These are phyloP conservation scores for Xerus inauris DNA, from an alignment of 2,113 vertebrate genomes.

Conservation along the genomic window DNA sequence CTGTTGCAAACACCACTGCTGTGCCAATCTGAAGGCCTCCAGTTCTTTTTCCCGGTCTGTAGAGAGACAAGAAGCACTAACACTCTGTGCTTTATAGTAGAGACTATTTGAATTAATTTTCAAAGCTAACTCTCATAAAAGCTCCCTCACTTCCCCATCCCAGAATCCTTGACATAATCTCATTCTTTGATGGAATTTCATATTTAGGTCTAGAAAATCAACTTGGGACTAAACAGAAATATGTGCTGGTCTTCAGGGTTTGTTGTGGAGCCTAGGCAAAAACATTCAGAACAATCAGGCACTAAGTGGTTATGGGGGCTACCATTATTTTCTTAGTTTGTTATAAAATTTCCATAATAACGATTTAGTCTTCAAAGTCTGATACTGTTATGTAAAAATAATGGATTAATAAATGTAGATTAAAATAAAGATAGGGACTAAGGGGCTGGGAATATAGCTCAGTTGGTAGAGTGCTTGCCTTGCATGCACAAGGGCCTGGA, in stretches of 20 bases:
- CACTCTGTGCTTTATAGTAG: neutral
- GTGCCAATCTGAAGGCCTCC: conserved; percentile 60
- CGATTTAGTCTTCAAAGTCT: neutral
- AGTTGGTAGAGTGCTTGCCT: too few species aligned
- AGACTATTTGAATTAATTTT: conserved; percentile 20
- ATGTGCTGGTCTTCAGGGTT: neutral
- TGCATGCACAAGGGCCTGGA: too few species aligned
- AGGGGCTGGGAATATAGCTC: too few species aligned
- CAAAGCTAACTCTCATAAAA: neutral
- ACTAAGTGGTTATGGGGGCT: neutral
- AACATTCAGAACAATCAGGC: neutral
- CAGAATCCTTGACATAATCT: neutral
- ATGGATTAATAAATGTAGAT: neutral
- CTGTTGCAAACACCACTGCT: conserved; percentile 60
- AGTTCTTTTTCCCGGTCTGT: conserved; percentile 77
- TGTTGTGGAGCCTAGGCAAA: neutral
- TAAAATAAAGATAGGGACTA: neutral
- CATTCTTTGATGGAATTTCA: neutral
- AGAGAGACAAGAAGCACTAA: conserved; percentile 17
- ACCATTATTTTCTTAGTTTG: neutral
- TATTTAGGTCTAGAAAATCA: conserved; percentile 16
- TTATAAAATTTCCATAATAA: neutral
- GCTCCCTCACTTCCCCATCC: neutral
- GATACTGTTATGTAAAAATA: neutral
- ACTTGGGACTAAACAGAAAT: neutral